phyloP scores from a whole-genome alignment of 2,888 invertebrate species.

The Diachrysia chrysitis region DNA sequence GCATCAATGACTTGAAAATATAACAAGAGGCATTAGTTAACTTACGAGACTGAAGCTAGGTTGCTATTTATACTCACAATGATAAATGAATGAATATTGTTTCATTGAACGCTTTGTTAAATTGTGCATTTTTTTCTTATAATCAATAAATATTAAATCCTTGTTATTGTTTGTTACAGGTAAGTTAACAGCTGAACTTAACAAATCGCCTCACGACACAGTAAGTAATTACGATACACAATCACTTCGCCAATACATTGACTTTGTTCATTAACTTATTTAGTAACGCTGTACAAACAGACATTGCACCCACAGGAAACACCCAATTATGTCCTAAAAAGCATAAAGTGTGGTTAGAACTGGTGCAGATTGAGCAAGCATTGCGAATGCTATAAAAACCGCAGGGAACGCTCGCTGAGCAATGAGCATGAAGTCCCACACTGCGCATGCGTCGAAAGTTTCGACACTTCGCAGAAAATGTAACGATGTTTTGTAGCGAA shows the following conservation, averaged over 20 bases:
- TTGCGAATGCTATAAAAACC: slow-evolving; percentile 47
- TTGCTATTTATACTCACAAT: no score
- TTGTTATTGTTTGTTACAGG: slow-evolving; percentile 45
- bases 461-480: slow-evolving; percentile 40
- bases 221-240: slow-evolving; percentile 29
- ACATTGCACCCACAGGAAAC: slow-evolving; percentile 47
- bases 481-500: slow-evolving; percentile 41
- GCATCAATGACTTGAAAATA: no score
- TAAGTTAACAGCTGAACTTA: slow-evolving; percentile 33
- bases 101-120: no score
- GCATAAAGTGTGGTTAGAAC: slow-evolving; percentile 35
- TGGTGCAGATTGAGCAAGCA: slow-evolving; percentile 41
- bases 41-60: no score
- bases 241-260: background rate
- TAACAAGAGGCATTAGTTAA: no score
- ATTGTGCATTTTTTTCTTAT: background rate
- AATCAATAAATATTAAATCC: background rate
- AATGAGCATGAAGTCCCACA: slow-evolving; percentile 39
- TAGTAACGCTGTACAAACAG: slow-evolving; percentile 33
- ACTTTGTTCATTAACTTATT: slow-evolving; percentile 38
- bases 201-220: background rate
- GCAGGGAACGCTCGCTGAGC: slow-evolving; percentile 49
- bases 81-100: no score
- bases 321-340: slow-evolving; percentile 52
- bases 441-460: slow-evolving; percentile 32